A percentile compares a stretch with the other conserved stretches of the same genome.
Evolutionary conservation across 1,140 invertebrate species (phyloP).

Genomic region (Drosophila rufa): DNA sequence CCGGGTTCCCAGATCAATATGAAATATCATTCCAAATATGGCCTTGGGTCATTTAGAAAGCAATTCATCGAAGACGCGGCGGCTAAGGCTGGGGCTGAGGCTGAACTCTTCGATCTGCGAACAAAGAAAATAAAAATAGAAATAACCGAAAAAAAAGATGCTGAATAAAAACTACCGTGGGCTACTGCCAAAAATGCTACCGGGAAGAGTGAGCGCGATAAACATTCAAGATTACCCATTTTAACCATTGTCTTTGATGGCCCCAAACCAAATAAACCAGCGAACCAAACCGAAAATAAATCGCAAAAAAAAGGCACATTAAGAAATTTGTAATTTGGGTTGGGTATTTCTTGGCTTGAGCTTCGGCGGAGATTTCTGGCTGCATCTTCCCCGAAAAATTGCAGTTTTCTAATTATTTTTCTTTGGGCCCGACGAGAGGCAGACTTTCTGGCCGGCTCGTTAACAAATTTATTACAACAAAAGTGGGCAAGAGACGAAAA

Average conservation of each 20-base stretch:
- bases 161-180: conserved; percentile 72
- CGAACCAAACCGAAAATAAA: conserved; percentile 15
- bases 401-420: conserved; percentile 60
- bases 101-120: conserved; percentile 43
- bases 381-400: conserved; percentile 34
- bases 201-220: conserved; percentile 75
- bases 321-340: conserved; percentile 55
- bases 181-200: conserved; percentile 78
- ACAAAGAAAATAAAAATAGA: conserved; percentile 44
- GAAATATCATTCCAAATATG: conserved; percentile 76
- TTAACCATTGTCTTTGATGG: conserved; percentile 76
- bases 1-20: conserved; percentile 60
- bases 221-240: conserved; percentile 71
- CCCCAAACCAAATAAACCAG: conserved; percentile 49
- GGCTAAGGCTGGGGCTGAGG: neutral
- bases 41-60: conserved; percentile 79
- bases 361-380: conserved; percentile 10
- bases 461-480: conserved; percentile 78
- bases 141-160: conserved; percentile 30
- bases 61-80: conserved; percentile 66
- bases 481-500: conserved; percentile 1
- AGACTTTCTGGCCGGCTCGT: conserved; percentile 43
- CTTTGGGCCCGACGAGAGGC: neutral
- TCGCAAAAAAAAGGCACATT: conserved; percentile 14
- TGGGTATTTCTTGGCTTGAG: conserved; percentile 46